Conservation (phyloP, 2,888 invertebrate species). For the Brassicogethes aeneus region DNA sequence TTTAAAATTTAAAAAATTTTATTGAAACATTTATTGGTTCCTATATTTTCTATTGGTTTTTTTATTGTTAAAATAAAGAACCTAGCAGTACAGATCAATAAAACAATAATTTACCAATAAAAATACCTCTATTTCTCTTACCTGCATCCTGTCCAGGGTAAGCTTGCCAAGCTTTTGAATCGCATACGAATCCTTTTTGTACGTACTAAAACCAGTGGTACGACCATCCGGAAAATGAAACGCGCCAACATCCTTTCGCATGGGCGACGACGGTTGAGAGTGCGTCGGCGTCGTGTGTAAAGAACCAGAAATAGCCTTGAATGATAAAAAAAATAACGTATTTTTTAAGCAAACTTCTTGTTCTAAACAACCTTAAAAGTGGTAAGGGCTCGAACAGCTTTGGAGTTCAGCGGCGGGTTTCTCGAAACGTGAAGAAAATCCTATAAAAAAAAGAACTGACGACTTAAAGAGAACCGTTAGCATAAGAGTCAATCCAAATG, state of each 20-base stretch:
- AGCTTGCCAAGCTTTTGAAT: background rate
- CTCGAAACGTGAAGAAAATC: constrained; percentile 2
- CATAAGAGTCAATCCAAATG: too few relatives aligned
- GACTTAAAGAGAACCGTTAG: too few relatives aligned
- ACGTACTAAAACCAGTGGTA: too few relatives aligned
- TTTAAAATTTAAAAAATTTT: too few relatives aligned
- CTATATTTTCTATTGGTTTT: too few relatives aligned
- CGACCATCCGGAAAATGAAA: constrained; percentile 38
- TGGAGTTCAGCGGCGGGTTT: constrained; percentile 8
- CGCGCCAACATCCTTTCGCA: constrained; percentile 52
- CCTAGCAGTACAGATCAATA: too few relatives aligned
- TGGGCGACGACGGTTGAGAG: constrained; percentile 62
- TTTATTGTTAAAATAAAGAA: too few relatives aligned
- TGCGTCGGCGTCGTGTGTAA: constrained; percentile 39
- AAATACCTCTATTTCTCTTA: too few relatives aligned
- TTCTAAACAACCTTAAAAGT: constrained; percentile 60
- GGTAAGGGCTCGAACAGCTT: constrained; percentile 14
- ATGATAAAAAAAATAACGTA: constrained; percentile 41
- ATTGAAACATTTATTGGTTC: too few relatives aligned
- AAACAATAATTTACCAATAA: too few relatives aligned
- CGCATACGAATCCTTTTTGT: background rate
- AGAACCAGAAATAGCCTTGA: too few relatives aligned
- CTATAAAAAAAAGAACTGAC: too few relatives aligned
- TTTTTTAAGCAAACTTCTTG: constrained; percentile 59
- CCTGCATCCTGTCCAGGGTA: background rate